These are phyloP conservation scores for Charanyca ferruginea DNA, from an alignment of 2,888 invertebrate species.

Conservation along the genomic window DNA sequence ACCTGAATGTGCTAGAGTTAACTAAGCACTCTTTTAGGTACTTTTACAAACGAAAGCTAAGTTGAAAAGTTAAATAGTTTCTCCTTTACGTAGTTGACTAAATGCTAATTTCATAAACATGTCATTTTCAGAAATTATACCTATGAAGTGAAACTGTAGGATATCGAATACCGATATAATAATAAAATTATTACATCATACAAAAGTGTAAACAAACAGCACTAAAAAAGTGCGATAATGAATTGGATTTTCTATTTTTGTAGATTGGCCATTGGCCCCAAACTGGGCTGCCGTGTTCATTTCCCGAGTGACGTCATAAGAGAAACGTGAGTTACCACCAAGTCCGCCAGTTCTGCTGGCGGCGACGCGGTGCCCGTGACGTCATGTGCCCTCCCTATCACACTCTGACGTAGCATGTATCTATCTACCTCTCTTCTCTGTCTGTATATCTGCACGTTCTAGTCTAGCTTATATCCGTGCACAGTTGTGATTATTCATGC, in stretches of 20 bases:
- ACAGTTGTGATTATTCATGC: slow-evolving; percentile 50
- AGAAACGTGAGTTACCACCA: slow-evolving; percentile 87
- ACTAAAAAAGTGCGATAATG: slow-evolving; percentile 67
- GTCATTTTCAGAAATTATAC: background rate
- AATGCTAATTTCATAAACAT: slow-evolving; percentile 34
- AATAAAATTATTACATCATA: slow-evolving; percentile 10
- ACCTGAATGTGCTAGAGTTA: slow-evolving; percentile 34
- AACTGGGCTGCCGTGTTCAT: slow-evolving; percentile 90
- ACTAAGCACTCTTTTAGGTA: slow-evolving; percentile 33
- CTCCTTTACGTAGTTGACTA: slow-evolving; percentile 26
- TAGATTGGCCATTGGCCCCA: slow-evolving; percentile 91
- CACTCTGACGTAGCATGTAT: slow-evolving; percentile 43
- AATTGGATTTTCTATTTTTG: slow-evolving; percentile 88
- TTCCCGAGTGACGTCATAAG: slow-evolving; percentile 89
- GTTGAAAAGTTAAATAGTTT: slow-evolving; percentile 36
- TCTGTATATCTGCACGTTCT: slow-evolving; percentile 44
- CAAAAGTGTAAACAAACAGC: slow-evolving; percentile 30
- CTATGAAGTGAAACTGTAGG: too few species aligned
- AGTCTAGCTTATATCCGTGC: slow-evolving; percentile 54
- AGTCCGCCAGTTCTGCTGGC: slow-evolving; percentile 66
- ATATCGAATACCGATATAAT: slow-evolving; percentile 4
- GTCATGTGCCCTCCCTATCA: slow-evolving; percentile 69
- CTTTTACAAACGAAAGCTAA: slow-evolving; percentile 22
- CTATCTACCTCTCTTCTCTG: slow-evolving; percentile 10
- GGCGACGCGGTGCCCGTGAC: slow-evolving; percentile 75